Conservation (phyloP, 2,888 invertebrate genomes). For the Hemithea aestivaria region DNA sequence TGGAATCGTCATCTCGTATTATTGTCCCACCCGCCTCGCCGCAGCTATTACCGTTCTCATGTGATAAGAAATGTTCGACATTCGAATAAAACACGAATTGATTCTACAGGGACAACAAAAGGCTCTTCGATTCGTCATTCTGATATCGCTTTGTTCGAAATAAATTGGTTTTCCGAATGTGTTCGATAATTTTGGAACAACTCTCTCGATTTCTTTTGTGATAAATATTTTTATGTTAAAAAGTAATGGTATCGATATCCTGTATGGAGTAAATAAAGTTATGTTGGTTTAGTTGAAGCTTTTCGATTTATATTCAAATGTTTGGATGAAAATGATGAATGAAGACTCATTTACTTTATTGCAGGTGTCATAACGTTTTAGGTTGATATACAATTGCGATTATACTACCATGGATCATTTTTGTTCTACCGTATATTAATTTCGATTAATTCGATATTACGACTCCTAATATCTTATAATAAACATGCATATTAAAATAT, state of each 20-base stretch:
- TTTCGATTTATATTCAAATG: too few relatives aligned
- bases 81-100: slow-evolving; percentile 48
- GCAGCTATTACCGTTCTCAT: slow-evolving; percentile 52
- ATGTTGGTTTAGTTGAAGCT: too few relatives aligned
- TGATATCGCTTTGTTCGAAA: slow-evolving; percentile 37
- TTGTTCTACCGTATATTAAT: too few relatives aligned
- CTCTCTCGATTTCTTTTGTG: slow-evolving; percentile 14
- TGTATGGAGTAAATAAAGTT: too few relatives aligned
- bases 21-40: slow-evolving; percentile 46
- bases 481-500: too few relatives aligned
- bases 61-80: slow-evolving; percentile 59
- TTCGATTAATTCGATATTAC: too few relatives aligned
- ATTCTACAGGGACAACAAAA: slow-evolving; percentile 45
- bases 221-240: slow-evolving; percentile 1
- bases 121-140: slow-evolving; percentile 41
- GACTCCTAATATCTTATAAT: too few relatives aligned
- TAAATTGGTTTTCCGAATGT: slow-evolving; percentile 37
- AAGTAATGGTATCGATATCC: background rate
- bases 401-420: too few relatives aligned
- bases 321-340: background rate
- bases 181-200: slow-evolving; percentile 31
- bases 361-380: too few relatives aligned
- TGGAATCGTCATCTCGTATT: slow-evolving; percentile 13
- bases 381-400: too few relatives aligned
- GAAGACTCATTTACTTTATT: too few relatives aligned